A percentile compares a stretch with the other conserved stretches of the same genome.
Conservation (phyloP, 1,140 invertebrate genomes). For the Bombus balteatus region DNA sequence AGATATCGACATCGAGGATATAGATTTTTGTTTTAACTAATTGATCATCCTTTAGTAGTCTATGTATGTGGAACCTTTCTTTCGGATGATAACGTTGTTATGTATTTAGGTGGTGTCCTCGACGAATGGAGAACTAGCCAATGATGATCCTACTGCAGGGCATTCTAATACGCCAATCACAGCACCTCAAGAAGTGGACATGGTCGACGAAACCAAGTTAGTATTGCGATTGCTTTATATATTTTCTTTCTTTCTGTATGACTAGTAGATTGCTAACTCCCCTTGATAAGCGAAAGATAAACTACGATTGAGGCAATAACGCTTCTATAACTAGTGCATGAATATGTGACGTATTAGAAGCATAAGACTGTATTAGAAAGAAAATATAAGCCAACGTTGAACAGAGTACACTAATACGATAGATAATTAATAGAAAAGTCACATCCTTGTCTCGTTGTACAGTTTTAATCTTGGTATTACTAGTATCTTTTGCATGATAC, state of each 20-base stretch:
- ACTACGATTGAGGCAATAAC: background rate
- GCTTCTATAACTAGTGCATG: constrained; percentile 31
- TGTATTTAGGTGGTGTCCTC: constrained; percentile 95
- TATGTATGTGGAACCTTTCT: background rate
- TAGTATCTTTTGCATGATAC: constrained; percentile 18
- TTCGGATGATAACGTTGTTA: constrained; percentile 40
- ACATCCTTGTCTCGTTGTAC: background rate
- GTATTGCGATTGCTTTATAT: constrained; percentile 80
- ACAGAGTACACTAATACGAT: constrained; percentile 2
- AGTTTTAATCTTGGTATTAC: background rate
- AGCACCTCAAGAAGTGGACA: constrained; percentile 95
- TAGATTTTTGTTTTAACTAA: background rate
- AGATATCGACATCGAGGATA: background rate
- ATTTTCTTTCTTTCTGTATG: background rate
- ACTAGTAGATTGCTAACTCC: background rate
- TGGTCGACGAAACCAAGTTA: constrained; percentile 96
- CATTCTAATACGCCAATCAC: constrained; percentile 98
- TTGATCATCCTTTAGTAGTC: background rate
- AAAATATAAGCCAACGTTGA: background rate
- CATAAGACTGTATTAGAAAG: background rate
- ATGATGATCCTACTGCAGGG: constrained; percentile 97
- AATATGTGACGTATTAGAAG: background rate
- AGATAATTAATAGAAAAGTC: background rate
- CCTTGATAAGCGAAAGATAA: background rate
- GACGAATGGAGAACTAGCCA: constrained; percentile 96